Evolutionary conservation across 2,113 vertebrate genomes (phyloP).

Genomic region (Burhinus bistriatus): DNA sequence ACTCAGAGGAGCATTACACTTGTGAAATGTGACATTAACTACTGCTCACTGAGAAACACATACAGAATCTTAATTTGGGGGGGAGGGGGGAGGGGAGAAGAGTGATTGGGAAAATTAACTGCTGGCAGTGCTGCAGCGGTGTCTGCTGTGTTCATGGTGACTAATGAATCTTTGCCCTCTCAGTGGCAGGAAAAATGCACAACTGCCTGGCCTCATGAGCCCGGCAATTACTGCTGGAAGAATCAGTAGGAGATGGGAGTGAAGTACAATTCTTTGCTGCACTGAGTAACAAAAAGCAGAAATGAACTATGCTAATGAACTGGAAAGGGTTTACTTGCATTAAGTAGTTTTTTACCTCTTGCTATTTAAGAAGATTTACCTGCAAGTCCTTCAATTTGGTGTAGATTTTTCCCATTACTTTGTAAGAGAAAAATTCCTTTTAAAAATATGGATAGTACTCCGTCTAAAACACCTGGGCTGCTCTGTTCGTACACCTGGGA

Average conservation of each 20-base stretch:
- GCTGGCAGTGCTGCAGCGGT: not conserved
- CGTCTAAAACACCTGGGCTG: not conserved
- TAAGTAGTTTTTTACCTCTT: not conserved
- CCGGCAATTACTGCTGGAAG: not conserved
- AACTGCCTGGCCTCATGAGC: not conserved
- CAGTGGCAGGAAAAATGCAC: not conserved
- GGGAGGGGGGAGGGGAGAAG: not conserved
- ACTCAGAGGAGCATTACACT: not conserved
- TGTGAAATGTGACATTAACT: slow-evolving; percentile 39
- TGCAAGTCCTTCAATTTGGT: not conserved
- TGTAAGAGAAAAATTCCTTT: not conserved
- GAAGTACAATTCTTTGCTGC: not conserved
- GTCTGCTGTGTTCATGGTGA: not conserved
- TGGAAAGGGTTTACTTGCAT: not conserved
- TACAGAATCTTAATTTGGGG: slow-evolving; percentile 45
- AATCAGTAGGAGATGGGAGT: not conserved
- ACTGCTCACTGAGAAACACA: not conserved
- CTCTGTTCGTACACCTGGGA: not conserved
- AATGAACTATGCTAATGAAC: not conserved
- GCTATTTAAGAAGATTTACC: not conserved
- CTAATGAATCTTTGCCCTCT: slow-evolving; percentile 30
- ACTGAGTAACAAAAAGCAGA: not conserved
- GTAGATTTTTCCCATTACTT: not conserved
- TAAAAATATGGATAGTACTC: not conserved
- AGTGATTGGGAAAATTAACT: slow-evolving; percentile 9